Percentiles rank a stretch among this genome's conserved stretches.
Evolutionary conservation across 2,888 invertebrate genomes (phyloP).

Genomic region (Dichetophora obliterata): DNA sequence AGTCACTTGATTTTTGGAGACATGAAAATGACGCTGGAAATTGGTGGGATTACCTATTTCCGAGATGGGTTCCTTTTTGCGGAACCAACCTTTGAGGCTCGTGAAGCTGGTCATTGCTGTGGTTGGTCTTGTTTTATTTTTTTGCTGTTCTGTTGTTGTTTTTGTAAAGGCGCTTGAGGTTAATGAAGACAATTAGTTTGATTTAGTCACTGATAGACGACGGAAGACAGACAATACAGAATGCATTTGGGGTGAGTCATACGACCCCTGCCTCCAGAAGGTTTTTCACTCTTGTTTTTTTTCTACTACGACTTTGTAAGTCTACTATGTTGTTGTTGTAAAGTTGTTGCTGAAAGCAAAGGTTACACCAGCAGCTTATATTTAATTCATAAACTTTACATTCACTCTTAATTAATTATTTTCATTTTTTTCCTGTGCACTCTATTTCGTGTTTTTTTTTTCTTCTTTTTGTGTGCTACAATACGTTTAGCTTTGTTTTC

Average conservation of each 20-base stretch:
- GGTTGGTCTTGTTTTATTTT: too few relatives aligned
- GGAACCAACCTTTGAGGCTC: slow-evolving; percentile 66
- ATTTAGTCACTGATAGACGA: slow-evolving; percentile 19
- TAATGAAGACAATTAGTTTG: slow-evolving; percentile 29
- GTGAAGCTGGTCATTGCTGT: slow-evolving; percentile 63
- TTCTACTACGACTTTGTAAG: background rate
- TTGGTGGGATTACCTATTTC: slow-evolving; percentile 86
- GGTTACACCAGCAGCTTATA: background rate
- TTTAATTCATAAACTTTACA: background rate
- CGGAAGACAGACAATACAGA: slow-evolving; percentile 10
- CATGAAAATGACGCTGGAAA: slow-evolving; percentile 88
- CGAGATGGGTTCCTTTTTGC: slow-evolving; percentile 69
- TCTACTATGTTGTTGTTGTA: background rate
- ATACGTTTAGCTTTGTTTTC: slow-evolving; percentile 10
- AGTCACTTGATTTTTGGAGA: slow-evolving; percentile 84
- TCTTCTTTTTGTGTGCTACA: too few relatives aligned
- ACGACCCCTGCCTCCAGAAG: slow-evolving; percentile 42
- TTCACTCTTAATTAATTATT: background rate
- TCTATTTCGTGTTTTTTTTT: background rate
- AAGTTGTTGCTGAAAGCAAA: slow-evolving; percentile 2
- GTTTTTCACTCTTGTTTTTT: background rate
- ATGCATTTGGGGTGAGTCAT: slow-evolving; percentile 49
- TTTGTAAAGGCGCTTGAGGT: background rate
- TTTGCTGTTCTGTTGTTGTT: slow-evolving; percentile 41
- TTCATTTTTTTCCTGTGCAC: background rate